Conservation (phyloP, 2,113 vertebrate genomes). For the Ailurus styani region DNA sequence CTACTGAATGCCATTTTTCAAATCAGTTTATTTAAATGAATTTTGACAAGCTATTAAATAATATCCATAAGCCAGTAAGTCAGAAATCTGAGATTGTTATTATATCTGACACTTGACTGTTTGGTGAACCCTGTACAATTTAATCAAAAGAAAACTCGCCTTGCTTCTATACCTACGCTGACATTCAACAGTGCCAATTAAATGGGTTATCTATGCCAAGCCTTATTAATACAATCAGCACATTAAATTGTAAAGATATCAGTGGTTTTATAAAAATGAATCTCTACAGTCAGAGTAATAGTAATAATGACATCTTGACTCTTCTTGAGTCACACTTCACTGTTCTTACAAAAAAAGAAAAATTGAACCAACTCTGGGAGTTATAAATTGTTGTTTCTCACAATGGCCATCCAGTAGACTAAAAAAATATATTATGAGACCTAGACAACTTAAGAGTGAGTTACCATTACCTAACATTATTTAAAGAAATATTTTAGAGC, state of each 20-base stretch:
- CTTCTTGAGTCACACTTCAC: neutral
- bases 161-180: neutral
- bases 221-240: neutral
- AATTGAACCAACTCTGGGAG: neutral
- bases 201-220: neutral
- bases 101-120: conserved; percentile 34
- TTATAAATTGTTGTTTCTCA: neutral
- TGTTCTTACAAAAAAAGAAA: neutral
- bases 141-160: conserved; percentile 37
- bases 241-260: neutral
- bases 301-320: neutral
- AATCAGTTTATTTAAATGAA: conserved; percentile 32
- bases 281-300: neutral
- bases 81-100: conserved; percentile 54
- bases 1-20: conserved; percentile 28
- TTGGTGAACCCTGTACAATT: conserved; percentile 9
- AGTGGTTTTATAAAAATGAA: neutral
- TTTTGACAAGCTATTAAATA: conserved; percentile 71
- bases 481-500: neutral
- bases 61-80: conserved; percentile 42
- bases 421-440: neutral
- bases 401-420: neutral
- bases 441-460: neutral
- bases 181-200: conserved; percentile 39
- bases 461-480: neutral